Conservation (phyloP, 2,113 vertebrate species). For the Azemiops feae region DNA sequence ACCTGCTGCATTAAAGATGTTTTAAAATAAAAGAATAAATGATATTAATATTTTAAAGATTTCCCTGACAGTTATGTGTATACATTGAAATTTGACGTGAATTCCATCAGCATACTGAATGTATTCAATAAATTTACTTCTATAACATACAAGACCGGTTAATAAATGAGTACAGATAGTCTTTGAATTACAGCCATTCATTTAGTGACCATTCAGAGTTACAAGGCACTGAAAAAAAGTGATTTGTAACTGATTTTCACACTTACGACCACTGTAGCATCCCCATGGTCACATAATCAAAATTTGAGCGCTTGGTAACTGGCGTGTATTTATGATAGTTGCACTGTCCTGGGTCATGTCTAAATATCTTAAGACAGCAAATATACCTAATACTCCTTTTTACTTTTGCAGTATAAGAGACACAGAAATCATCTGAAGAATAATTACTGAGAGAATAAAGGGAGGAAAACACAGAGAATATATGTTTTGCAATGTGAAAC, state of each 20-base stretch:
- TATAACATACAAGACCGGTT: background rate
- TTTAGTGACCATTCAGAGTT: too few relatives aligned
- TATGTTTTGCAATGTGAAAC: background rate
- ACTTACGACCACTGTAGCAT: too few relatives aligned
- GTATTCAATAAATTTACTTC: background rate
- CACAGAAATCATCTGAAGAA: background rate
- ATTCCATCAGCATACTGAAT: background rate
- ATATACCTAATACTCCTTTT: background rate
- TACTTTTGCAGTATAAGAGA: background rate
- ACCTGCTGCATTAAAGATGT: background rate
- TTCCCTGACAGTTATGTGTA: background rate
- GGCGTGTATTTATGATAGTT: too few relatives aligned
- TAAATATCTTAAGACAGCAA: too few relatives aligned
- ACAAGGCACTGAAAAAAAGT: too few relatives aligned
- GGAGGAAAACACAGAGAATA: background rate
- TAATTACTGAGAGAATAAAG: background rate
- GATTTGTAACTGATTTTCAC: too few relatives aligned
- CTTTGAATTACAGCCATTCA: too few relatives aligned
- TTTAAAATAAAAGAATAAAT: background rate
- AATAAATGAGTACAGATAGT: background rate
- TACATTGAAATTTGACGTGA: background rate
- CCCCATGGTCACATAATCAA: too few relatives aligned
- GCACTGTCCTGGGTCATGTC: too few relatives aligned
- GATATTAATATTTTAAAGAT: background rate
- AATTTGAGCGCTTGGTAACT: too few relatives aligned